Evolutionary conservation across 2,113 vertebrate genomes (phyloP).

Genomic region (Charadrius vociferus): DNA sequence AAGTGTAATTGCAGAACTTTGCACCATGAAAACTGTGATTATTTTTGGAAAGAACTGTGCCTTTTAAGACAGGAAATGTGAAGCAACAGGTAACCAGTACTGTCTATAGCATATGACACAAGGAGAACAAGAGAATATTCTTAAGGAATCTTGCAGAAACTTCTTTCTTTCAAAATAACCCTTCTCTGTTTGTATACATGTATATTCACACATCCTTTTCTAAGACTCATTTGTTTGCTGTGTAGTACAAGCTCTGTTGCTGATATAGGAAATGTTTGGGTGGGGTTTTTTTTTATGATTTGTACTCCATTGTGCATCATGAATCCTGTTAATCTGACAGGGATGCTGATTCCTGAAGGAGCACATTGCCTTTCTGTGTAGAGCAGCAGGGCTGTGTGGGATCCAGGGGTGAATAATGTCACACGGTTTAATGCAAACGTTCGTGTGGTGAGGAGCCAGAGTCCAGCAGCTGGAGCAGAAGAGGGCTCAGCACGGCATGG

Average conservation of each 20-base stretch:
- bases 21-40: neutral
- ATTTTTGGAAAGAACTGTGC: neutral
- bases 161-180: neutral
- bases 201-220: neutral
- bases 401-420: neutral
- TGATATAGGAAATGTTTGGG: neutral
- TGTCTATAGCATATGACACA: neutral
- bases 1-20: neutral
- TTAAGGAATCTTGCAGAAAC: neutral
- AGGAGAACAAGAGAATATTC: neutral
- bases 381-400: neutral
- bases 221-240: neutral
- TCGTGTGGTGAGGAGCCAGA: neutral
- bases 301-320: neutral
- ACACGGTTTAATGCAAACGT: neutral
- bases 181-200: neutral
- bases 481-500: accelerated
- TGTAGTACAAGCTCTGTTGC: neutral
- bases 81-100: neutral
- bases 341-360: neutral
- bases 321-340: neutral
- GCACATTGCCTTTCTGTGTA: neutral
- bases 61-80: neutral
- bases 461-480: neutral
- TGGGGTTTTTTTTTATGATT: neutral